These are phyloP conservation scores for Nasonia giraulti DNA, from an alignment of 1,140 invertebrate species.

Conservation along the genomic window DNA sequence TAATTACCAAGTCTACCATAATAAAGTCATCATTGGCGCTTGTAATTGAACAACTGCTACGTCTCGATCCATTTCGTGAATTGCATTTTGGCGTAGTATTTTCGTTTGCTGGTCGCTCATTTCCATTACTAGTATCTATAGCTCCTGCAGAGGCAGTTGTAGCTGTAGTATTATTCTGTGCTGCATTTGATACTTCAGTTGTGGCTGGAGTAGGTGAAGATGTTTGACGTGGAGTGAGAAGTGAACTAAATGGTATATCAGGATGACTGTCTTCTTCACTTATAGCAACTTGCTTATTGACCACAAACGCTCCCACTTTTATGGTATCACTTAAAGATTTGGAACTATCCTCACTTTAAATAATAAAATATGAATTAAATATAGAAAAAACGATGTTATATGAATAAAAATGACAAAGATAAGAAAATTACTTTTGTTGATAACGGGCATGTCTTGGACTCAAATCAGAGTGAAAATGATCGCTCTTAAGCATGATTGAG, in stretches of 20 bases:
- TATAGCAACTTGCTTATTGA: conserved; percentile 73
- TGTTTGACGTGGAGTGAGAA: conserved; percentile 73
- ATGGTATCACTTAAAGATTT: conserved; percentile 80
- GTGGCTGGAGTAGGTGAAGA: conserved; percentile 64
- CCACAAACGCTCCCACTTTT: conserved; percentile 83
- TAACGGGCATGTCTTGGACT: conserved; percentile 81
- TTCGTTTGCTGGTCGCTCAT: conserved; percentile 66
- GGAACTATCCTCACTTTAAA: conserved; percentile 75
- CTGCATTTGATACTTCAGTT: conserved; percentile 56
- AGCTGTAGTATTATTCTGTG: conserved; percentile 51
- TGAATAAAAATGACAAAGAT: not conserved
- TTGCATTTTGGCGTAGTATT: conserved; percentile 68
- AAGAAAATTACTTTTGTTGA: conserved; percentile 75
- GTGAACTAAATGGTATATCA: conserved; percentile 81
- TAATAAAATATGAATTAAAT: conserved; percentile 52
- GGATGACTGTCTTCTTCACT: conserved; percentile 78
- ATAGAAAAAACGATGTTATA: conserved; percentile 26
- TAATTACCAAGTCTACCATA: conserved; percentile 84
- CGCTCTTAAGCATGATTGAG: conserved; percentile 90
- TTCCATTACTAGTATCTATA: conserved; percentile 73
- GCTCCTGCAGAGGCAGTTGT: conserved; percentile 54
- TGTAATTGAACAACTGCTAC: conserved; percentile 74
- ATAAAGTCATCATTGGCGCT: conserved; percentile 83
- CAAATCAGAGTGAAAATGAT: conserved; percentile 88
- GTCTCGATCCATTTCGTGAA: conserved; percentile 70